Evolutionary conservation across 2,888 invertebrate genomes (phyloP).

Genomic region (Limnephilus lunatus): DNA sequence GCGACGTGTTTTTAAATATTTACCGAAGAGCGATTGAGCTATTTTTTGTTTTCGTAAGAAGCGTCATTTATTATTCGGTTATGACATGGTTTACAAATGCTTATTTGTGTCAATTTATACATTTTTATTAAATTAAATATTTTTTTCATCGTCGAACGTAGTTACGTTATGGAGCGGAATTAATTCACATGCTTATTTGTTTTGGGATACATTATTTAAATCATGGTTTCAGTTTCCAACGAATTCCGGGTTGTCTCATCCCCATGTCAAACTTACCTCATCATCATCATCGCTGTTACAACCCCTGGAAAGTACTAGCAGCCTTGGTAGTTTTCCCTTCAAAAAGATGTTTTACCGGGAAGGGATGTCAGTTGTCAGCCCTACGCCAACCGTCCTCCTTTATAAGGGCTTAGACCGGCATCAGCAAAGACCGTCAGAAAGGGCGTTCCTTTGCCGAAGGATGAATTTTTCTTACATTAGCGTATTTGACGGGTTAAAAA

Average conservation of each 20-base stretch:
- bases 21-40: no score
- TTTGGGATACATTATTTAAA: not conserved
- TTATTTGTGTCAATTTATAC: no score
- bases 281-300: not conserved
- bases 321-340: not conserved
- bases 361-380: not conserved
- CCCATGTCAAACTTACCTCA: not conserved
- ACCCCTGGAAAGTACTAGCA: not conserved
- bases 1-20: no score
- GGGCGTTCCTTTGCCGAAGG: not conserved
- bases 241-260: not conserved
- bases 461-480: not conserved
- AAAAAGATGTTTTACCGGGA: not conserved
- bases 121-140: no score
- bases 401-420: not conserved
- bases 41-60: no score
- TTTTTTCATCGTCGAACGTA: no score
- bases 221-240: not conserved
- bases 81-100: no score
- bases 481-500: not conserved
- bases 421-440: not conserved
- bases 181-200: no score
- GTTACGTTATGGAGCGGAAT: no score
- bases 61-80: no score
- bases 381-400: not conserved